Evolutionary conservation across 2,113 vertebrate genomes (phyloP), one percentile per base, ranked within the genome.

Genomic region (Saguinus midas): DNA sequence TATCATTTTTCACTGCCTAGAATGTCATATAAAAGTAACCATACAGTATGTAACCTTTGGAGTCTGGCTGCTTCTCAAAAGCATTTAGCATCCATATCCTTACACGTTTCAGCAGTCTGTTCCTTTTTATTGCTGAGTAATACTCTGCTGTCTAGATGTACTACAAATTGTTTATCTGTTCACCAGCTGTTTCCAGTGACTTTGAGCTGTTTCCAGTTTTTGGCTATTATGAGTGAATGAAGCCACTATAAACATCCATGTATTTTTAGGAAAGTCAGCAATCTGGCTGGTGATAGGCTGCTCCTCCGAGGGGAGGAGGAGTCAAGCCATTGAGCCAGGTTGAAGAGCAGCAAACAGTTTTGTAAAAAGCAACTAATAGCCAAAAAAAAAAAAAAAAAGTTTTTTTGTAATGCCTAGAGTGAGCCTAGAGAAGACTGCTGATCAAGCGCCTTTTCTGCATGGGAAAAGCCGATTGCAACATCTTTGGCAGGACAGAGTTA

Each of bases 401-500:
- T 18, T n/a, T 27, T 64, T 64, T 64, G 14, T 64, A 58, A 52
- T 23, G 12, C 16, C 10, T 43, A 21, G 27, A 21, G 35, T 40
- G 18, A 90, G 35, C 52, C 35, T 8, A 76, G 32, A 91, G 57
- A 89, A 12, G 79, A 94, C 78, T 93, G 87, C 90, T 97, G 91
- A 95, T 21, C 18, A 57, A 61, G 52, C 55, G 0, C 17, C 91
- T 96, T 96, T 73, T 27, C 37, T 3, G 27, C 78, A 18, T 79
- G 87, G 82, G 91, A 91, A 87, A 83, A 86, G 68, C 3, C 58
- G 79, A 45, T 96, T 98, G 72, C 90, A 85, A 81, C 76, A 95
- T 58, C 50, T 25, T 9, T 75, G 43, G 80, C 64, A 90, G 70
- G 57, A 85, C 32, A 87, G 80, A 73, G 12, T 70, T 68, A 94